phyloP scores from a whole-genome alignment of 2,888 invertebrate species.

The Blastobasis lacticolella region DNA sequence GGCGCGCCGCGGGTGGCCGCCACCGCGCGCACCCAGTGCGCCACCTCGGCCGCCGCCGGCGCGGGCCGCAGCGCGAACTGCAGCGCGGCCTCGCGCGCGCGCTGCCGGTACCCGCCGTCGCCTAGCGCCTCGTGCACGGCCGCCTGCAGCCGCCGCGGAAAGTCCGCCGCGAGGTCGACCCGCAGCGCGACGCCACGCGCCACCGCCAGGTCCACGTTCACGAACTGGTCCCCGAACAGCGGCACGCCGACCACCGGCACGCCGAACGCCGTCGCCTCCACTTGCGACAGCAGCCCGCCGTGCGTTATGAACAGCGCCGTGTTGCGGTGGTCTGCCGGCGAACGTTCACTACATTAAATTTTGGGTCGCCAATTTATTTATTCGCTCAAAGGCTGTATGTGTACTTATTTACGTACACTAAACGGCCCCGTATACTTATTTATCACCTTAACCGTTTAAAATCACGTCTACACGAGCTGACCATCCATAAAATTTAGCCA shows the following conservation, averaged over 20 bases:
- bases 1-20: constrained; percentile 25
- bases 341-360: too few relatives aligned
- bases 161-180: constrained; percentile 25
- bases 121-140: constrained; percentile 30
- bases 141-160: constrained; percentile 27
- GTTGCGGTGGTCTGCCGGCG: constrained; percentile 35
- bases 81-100: neutral
- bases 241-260: constrained; percentile 41
- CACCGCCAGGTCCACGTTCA: constrained; percentile 24
- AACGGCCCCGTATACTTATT: too few relatives aligned
- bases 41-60: constrained; percentile 25
- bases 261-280: constrained; percentile 37
- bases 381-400: too few relatives aligned
- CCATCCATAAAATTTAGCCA: too few relatives aligned
- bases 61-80: constrained; percentile 30
- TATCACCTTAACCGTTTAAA: too few relatives aligned
- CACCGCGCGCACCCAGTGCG: constrained; percentile 33
- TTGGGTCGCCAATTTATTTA: too few relatives aligned
- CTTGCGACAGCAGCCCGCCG: constrained; percentile 30
- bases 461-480: too few relatives aligned
- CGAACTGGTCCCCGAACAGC: constrained; percentile 32
- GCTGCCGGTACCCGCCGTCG: constrained; percentile 26
- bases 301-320: constrained; percentile 32
- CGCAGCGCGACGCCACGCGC: constrained; percentile 25
- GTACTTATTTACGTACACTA: too few relatives aligned